Evolutionary conservation across 1,140 invertebrate species (phyloP).

Genomic region (Leptopilina clavipes): DNA sequence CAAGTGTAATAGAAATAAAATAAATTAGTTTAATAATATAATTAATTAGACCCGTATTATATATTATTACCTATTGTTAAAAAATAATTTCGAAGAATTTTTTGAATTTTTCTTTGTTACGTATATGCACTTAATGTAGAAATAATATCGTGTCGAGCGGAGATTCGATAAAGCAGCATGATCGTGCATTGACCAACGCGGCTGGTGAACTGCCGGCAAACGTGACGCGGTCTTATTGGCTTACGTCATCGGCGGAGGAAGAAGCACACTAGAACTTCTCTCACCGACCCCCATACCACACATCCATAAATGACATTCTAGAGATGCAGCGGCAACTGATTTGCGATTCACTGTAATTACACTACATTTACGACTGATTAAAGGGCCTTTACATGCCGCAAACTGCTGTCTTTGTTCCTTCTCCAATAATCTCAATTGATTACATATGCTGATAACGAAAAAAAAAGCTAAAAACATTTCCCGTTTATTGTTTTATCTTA

Average conservation of each 20-base stretch:
- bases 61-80: too few species aligned
- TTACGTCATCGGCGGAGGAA: slow-evolving; percentile 28
- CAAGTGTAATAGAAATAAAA: too few species aligned
- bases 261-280: neutral
- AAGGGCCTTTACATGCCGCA: neutral
- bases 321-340: slow-evolving; percentile 12
- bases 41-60: too few species aligned
- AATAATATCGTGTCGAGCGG: neutral
- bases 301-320: slow-evolving; percentile 29
- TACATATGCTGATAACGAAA: neutral
- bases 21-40: too few species aligned
- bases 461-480: neutral
- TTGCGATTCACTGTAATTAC: slow-evolving; percentile 11
- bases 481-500: neutral
- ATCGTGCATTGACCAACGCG: slow-evolving; percentile 26
- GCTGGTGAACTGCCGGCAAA: slow-evolving; percentile 22
- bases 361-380: neutral
- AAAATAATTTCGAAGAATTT: too few species aligned
- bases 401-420: neutral
- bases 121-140: neutral
- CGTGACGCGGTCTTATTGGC: slow-evolving; percentile 19
- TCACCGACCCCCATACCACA: slow-evolving; percentile 7
- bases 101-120: neutral
- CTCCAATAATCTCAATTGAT: neutral
- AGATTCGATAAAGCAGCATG: slow-evolving; percentile 14